Evolutionary conservation across 2,797 vertebrate genomes (phyloP).

Genomic region (Acipenser oxyrinchus): DNA sequence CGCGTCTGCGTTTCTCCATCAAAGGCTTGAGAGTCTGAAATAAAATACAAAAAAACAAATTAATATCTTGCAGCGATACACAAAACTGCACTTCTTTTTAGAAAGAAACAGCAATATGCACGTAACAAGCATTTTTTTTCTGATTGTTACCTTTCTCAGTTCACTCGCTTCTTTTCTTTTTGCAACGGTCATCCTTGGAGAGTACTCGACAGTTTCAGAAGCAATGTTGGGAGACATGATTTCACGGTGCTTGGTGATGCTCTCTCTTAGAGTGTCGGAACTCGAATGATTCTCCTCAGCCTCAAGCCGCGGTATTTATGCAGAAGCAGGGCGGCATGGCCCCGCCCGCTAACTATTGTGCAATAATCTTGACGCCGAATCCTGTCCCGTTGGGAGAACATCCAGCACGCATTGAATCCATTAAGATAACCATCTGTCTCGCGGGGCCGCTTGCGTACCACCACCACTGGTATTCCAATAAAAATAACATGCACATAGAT

Average conservation of each 20-base stretch:
- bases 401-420: conserved; percentile 20
- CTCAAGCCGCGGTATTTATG: conserved; percentile 50
- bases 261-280: conserved; percentile 18
- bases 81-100: neutral
- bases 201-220: conserved; percentile 30
- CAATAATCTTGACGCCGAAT: conserved; percentile 33
- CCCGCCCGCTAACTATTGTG: conserved; percentile 54
- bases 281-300: conserved; percentile 29
- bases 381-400: conserved; percentile 40
- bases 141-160: conserved; percentile 67
- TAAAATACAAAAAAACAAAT: neutral
- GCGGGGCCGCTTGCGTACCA: conserved; percentile 35
- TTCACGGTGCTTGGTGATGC: conserved; percentile 21
- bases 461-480: conserved; percentile 27
- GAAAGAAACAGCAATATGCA: neutral
- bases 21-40: conserved; percentile 70
- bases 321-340: conserved; percentile 48
- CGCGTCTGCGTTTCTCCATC: conserved; percentile 73
- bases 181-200: conserved; percentile 46
- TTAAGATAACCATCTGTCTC: conserved; percentile 52
- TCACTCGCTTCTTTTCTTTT: conserved; percentile 61
- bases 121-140: neutral
- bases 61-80: neutral
- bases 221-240: conserved; percentile 50
- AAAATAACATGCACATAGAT: neutral